These are phyloP conservation scores for Meandrina meandrites DNA, from an alignment of 92 coral and sea anemone genomes.

Conservation along the genomic window DNA sequence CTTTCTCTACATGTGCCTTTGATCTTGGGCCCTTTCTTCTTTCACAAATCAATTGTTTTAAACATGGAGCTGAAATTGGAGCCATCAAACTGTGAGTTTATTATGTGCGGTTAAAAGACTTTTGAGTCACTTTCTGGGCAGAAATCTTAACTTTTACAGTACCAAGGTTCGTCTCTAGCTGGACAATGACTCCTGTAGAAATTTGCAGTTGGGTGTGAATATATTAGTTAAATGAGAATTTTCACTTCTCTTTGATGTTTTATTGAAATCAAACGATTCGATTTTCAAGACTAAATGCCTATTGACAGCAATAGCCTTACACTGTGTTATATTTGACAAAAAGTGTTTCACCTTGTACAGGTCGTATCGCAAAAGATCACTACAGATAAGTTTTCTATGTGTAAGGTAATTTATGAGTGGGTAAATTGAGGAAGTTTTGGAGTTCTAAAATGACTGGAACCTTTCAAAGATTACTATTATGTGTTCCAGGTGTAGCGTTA, in stretches of 20 bases:
- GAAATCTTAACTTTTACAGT: conserved; percentile 29
- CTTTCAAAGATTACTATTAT: conserved; percentile 17
- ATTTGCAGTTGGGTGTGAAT: conserved; percentile 21
- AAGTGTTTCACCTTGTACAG: neutral
- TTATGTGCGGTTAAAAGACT: neutral
- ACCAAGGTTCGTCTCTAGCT: neutral
- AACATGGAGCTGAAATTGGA: conserved; percentile 11
- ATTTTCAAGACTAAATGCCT: conserved; percentile 11
- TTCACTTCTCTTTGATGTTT: neutral
- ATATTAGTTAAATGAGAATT: neutral
- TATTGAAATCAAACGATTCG: conserved; percentile 5
- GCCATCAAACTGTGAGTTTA: neutral
- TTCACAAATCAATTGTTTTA: neutral
- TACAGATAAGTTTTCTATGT: neutral
- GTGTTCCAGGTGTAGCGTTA: conserved; percentile 42
- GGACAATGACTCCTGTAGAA: neutral
- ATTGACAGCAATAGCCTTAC: neutral
- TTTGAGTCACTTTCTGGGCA: neutral
- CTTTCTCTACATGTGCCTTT: conserved; percentile 37
- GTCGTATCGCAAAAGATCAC: neutral
- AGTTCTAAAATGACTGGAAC: neutral
- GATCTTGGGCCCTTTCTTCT: conserved; percentile 9
- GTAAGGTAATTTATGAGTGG: neutral
- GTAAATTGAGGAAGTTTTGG: neutral
- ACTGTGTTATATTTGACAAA: neutral